Evolutionary conservation across 2,888 invertebrate genomes (phyloP), one percentile per base, ranked within the genome.

Genomic region (Drosophila kambysellisi): DNA sequence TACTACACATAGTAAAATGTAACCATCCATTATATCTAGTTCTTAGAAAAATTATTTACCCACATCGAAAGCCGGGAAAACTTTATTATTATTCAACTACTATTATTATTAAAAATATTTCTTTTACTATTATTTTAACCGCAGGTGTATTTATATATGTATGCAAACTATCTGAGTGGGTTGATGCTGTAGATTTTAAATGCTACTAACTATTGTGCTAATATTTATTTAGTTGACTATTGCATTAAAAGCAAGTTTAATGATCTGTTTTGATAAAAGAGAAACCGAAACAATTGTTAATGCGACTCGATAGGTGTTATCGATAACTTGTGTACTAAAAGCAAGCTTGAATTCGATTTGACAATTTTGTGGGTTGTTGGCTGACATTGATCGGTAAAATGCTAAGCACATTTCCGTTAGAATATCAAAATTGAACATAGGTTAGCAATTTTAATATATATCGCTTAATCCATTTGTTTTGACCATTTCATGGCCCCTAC

Each of bases 191-290:
- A 35, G 3, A 39, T 59, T 32, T 54, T 41, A 61, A 53, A 39
- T 50, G 29, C 35, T 41, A 57, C 37, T 72, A 71, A 71, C 29
- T 51, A 25, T 29, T 57, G 29, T 46, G 43, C 61, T 11, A 56
- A 56, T 30, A 56, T 39, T 56, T 56, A 56, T 12, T 39, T 39
- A 39, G 33, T 12, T 12, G 29, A 29, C 15, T 50, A 39, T 39
- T 12, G 46, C 30, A 8, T 33, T 39, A n/a, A 33, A 30, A 20
- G 9, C 15, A 7, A 1, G 6, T 32, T 64, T 39, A 53, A 9
- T 53, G 25, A 53, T 53, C 17, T 25, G 29, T 7, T 33, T 17
- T 50, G 3, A 37, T 46, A 12, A 15, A 46, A 46, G 12, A 15
- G 12, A 46, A 20, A 20, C 15, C 64, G 2, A 61, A 63, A 20